These are phyloP conservation scores for Tylochromis polylepis DNA, from an alignment of 2,113 vertebrate species.

Conservation along the genomic window DNA sequence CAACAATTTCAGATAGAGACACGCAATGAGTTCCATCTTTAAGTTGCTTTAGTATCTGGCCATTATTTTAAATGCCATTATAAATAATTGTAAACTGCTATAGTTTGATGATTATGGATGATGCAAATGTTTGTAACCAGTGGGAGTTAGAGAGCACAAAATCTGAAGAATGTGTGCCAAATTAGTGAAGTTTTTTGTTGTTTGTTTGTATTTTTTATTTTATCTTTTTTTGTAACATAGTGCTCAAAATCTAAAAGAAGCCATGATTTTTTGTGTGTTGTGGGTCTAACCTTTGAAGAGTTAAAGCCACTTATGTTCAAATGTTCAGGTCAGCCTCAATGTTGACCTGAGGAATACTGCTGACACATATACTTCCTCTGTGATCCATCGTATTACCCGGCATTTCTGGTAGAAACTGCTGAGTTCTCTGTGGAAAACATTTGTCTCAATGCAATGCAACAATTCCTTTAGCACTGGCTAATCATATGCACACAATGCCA, in stretches of 20 bases:
- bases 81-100: no score
- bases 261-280: background rate
- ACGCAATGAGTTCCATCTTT: background rate
- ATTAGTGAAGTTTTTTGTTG: background rate
- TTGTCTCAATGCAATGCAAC: background rate
- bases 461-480: background rate
- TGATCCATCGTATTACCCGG: background rate
- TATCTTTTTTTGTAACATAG: accelerated
- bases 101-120: background rate
- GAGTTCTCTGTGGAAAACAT: background rate
- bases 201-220: background rate
- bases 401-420: background rate
- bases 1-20: background rate
- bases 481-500: background rate
- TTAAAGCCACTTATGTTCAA: background rate
- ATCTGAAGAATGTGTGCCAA: background rate
- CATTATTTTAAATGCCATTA: background rate
- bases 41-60: background rate
- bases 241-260: background rate
- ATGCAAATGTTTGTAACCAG: background rate
- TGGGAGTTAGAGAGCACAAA: background rate
- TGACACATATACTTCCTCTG: background rate
- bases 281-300: background rate
- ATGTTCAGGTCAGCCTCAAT: background rate
- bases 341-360: background rate